A percentile compares a stretch with the other conserved stretches of the same genome.
Evolutionary conservation across 2,888 invertebrate genomes (phyloP).

Genomic region (Tinea trinotella): DNA sequence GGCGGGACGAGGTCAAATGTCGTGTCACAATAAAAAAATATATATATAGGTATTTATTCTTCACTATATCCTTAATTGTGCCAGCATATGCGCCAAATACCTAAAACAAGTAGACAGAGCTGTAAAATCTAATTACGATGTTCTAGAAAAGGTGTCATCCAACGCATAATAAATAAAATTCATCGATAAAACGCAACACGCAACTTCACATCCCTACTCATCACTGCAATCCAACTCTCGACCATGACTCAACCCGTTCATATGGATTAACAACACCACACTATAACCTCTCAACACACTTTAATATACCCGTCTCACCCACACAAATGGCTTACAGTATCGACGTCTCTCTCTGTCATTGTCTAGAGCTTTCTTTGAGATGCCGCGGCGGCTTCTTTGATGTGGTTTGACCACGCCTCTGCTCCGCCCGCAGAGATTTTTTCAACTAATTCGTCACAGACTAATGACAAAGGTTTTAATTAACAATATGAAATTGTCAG

Average conservation of each 20-base stretch:
- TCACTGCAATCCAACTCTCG: constrained; percentile 43
- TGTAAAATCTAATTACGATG: too few relatives aligned
- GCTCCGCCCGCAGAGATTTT: constrained; percentile 34
- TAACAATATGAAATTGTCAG: constrained; percentile 42
- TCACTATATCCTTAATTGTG: too few relatives aligned
- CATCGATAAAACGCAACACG: constrained; percentile 30
- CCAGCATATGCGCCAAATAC: too few relatives aligned
- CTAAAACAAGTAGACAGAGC: too few relatives aligned
- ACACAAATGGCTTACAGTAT: constrained; percentile 2
- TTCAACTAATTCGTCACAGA: constrained; percentile 61
- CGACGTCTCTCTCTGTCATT: constrained; percentile 36
- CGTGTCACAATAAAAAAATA: too few relatives aligned
- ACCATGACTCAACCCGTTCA: constrained; percentile 62
- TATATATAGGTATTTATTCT: too few relatives aligned
- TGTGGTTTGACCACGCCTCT: constrained; percentile 51
- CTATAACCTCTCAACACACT: constrained; percentile 32
- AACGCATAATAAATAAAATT: constrained; percentile 17
- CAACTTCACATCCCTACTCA: constrained; percentile 38
- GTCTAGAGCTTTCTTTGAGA: constrained; percentile 49
- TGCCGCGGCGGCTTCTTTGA: constrained; percentile 59
- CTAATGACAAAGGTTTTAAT: constrained; percentile 68
- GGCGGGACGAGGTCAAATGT: too few relatives aligned
- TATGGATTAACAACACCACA: constrained; percentile 52
- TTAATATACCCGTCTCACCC: constrained; percentile 33
- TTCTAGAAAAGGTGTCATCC: too few relatives aligned